Base-by-base conservation (phyloP, 2,888 invertebrate species). In the Noctua fimbriata region DNA sequence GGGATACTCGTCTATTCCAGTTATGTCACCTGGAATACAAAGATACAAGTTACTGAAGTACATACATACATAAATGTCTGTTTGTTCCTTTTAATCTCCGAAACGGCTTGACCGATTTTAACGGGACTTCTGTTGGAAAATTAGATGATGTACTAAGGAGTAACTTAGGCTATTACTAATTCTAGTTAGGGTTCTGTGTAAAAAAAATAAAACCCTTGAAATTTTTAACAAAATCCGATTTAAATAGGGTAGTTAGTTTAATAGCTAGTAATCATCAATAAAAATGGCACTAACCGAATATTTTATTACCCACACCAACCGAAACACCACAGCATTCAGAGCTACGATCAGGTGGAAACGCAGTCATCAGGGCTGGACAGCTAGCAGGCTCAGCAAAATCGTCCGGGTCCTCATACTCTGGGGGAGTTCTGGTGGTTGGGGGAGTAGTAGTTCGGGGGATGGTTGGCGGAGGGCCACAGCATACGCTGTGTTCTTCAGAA, bases 1-100 rank as follows among this genome's bases (percentile, higher is more conserved):
- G 0, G 97, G 97, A 89, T 96, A 97, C 86, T 97, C 96, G 69
- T 97, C 97, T 28, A 97, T 88, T 0, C 82, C 82, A 0, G 97
- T 95, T 72, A 92, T 36, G 0, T 28, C 21, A 36, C 60, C 84
- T 82, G 83, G 18, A 85, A 83, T 4, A 58, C 3, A 32, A 41
- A 24, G 10, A 28, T 21, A 36, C 6, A 21, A 4, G 65, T 65
- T 65, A 65, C 18, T 32, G 12, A 24, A 3, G 1, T 16, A 60
- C 14, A 58, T n/a, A n/a, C 14, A n/a, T n/a, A 49, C 12, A 47
- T 32, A 32, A 32, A 32, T 49, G 7, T 49, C 49, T 49, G 7
- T 52, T 52, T 52, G 21, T 52, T 52, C 5, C 52, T 7, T 21
- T 6, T 49, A 21, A 49, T 52, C 6, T 52, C 52, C 2, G 9